Percentiles rank a stretch among this genome's conserved stretches.
phyloP scores from a whole-genome alignment of 1,140 invertebrate genomes.

The Orius insidiosus region DNA sequence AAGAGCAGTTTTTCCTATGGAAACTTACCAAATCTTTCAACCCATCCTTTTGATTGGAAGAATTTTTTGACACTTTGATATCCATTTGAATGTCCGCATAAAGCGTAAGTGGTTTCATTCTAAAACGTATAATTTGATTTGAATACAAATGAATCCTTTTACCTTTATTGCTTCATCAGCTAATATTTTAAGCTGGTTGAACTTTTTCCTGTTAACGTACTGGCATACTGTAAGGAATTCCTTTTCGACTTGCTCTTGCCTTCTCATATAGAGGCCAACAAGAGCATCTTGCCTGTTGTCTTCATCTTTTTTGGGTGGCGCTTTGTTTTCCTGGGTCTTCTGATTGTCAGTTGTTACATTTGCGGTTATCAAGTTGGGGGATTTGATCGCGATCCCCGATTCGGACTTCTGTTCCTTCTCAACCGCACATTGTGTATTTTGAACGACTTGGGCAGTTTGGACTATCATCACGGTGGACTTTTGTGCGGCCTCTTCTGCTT shows the following conservation, averaged over 20 bases:
- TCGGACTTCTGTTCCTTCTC: too few species aligned
- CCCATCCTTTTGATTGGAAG: constrained; percentile 1
- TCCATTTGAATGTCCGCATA: constrained; percentile 5
- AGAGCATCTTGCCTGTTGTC: not conserved
- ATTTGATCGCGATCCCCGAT: too few species aligned
- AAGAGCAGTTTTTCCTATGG: not conserved
- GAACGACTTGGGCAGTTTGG: too few species aligned
- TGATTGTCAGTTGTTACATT: too few species aligned
- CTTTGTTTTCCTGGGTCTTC: too few species aligned
- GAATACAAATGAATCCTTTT: not conserved
- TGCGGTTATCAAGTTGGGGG: too few species aligned
- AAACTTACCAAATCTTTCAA: constrained; percentile 8
- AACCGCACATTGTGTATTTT: too few species aligned
- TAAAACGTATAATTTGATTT: constrained; percentile 1
- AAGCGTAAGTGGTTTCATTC: constrained; percentile 4
- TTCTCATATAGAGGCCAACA: not conserved
- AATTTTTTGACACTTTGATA: not conserved
- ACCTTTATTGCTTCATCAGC: constrained; percentile 8
- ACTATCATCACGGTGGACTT: too few species aligned
- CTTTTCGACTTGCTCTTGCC: constrained; percentile 3
- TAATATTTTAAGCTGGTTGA: constrained; percentile 3
- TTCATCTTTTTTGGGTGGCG: not conserved
- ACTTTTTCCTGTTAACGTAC: not conserved
- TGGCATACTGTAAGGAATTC: not conserved
- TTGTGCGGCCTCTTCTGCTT: too few species aligned